phyloP scores from a whole-genome alignment of 2,797 vertebrate species.

The Otolemur crassicaudatus region DNA sequence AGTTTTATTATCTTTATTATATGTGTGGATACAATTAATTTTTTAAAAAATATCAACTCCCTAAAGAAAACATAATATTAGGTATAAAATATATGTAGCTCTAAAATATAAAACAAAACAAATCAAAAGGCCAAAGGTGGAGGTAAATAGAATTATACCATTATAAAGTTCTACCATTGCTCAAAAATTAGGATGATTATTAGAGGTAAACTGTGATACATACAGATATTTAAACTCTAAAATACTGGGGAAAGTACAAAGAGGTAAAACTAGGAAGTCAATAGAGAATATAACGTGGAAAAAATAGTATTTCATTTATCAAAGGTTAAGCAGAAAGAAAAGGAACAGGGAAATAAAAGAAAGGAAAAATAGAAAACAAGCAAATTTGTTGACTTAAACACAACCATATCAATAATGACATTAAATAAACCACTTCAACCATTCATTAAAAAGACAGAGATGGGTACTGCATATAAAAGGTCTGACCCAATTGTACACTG shows the following conservation, averaged over 20 bases:
- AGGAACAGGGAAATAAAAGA: not conserved
- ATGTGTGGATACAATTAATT: not conserved
- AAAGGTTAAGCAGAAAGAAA: not conserved
- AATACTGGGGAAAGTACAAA: conserved; percentile 1
- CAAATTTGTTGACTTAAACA: not conserved
- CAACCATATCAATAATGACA: not conserved
- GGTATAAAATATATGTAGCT: not conserved
- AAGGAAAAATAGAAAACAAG: not conserved
- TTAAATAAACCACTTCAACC: not conserved
- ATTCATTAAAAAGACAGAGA: not conserved
- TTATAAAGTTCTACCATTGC: not conserved
- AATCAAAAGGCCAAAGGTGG: not conserved
- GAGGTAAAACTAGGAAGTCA: not conserved
- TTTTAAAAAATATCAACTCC: not conserved
- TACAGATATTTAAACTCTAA: not conserved
- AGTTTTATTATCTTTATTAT: not conserved
- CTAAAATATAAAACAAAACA: not conserved
- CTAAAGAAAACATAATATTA: not conserved
- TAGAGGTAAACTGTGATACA: not conserved
- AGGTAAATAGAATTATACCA: not conserved
- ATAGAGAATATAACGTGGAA: not conserved
- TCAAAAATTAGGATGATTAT: not conserved
- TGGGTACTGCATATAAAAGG: not conserved
- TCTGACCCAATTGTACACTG: not conserved
- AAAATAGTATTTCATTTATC: not conserved